A percentile compares a stretch with the other conserved stretches of the same genome.
phyloP scores from a whole-genome alignment of 2,888 invertebrate genomes.

The Terebella lapidaria region DNA sequence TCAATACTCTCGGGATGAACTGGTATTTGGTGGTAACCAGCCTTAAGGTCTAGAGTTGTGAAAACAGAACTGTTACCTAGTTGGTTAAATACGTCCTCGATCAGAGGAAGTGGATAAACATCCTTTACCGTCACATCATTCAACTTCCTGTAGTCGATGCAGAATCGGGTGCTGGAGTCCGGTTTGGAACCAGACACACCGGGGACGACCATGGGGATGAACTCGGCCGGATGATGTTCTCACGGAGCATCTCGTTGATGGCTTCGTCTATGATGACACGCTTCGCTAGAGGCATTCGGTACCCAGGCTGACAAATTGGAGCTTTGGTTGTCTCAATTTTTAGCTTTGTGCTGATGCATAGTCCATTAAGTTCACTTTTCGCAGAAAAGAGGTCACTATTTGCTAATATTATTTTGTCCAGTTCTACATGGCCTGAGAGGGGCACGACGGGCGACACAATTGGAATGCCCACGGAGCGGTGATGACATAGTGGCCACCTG shows the following conservation, averaged over 20 bases:
- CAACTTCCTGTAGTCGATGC: conserved; percentile 14
- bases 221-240: neutral
- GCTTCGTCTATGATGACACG: neutral
- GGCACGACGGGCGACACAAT: no score
- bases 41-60: conserved; percentile 5
- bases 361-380: neutral
- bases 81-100: conserved; percentile 4
- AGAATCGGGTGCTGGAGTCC: conserved; percentile 7
- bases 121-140: conserved; percentile 13
- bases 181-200: neutral
- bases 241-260: neutral
- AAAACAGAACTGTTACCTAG: neutral
- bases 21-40: no score
- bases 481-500: no score
- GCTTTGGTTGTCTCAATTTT: neutral
- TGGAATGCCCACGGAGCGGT: no score
- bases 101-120: conserved; percentile 8
- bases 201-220: neutral
- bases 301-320: neutral
- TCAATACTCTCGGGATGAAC: neutral
- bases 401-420: no score
- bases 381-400: neutral
- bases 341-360: neutral
- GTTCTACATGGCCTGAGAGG: no score
- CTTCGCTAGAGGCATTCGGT: neutral